Evolutionary conservation across 2,888 invertebrate genomes (phyloP).

Genomic region (Chrysolina haemoptera): DNA sequence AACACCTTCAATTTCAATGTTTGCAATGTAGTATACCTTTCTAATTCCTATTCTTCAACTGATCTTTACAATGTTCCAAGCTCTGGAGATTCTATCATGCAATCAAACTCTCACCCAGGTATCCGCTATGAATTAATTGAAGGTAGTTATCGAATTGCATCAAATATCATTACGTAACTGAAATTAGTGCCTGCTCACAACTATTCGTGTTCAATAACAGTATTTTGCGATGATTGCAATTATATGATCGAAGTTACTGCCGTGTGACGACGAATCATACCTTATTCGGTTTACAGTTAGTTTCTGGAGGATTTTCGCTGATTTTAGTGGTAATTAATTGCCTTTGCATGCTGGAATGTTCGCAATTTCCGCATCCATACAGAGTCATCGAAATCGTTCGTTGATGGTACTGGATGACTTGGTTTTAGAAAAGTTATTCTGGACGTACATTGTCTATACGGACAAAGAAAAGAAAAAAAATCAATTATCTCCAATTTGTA

Average conservation of each 20-base stretch:
- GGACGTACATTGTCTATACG: no score
- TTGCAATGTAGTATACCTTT: no score
- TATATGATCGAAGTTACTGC: conserved; percentile 14
- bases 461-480: no score
- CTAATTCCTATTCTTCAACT: background rate
- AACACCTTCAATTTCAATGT: no score
- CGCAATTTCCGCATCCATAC: background rate
- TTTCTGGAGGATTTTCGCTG: background rate
- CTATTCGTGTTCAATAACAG: conserved; percentile 5
- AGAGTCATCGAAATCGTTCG: background rate
- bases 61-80: background rate
- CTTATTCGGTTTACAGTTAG: conserved; percentile 18
- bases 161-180: conserved; percentile 1
- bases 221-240: conserved; percentile 21
- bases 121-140: background rate
- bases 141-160: conserved; percentile 1
- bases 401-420: no score
- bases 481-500: no score
- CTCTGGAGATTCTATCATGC: background rate
- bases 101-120: no score
- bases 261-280: conserved; percentile 13
- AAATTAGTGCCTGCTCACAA: background rate
- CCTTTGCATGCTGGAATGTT: background rate
- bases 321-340: background rate
- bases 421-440: no score